A percentile compares a stretch with the other conserved stretches of the same genome.
Conservation (phyloP, 2,888 invertebrate genomes). For the Epinotia nisella region DNA sequence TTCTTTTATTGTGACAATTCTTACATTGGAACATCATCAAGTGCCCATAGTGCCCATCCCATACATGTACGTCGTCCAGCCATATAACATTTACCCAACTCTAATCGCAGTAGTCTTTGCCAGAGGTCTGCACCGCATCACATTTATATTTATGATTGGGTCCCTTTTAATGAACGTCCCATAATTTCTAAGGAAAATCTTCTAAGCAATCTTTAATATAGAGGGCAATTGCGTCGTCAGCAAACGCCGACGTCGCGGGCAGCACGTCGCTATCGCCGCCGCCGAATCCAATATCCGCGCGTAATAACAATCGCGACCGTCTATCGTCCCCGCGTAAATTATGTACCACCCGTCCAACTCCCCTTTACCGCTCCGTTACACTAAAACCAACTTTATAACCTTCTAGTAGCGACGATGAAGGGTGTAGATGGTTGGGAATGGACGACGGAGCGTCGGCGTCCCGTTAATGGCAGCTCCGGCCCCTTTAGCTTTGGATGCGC, state of each 20-base stretch:
- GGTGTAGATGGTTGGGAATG: conserved; percentile 37
- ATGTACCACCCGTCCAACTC: conserved; percentile 72
- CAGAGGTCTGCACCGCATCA: not conserved
- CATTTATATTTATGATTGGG: not conserved
- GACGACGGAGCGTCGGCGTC: conserved; percentile 61
- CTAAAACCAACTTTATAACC: conserved; percentile 8
- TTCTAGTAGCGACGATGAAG: not conserved
- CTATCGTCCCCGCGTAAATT: conserved; percentile 83
- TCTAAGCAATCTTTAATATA: conserved; percentile 21
- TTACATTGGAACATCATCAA: not conserved
- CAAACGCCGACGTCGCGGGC: conserved; percentile 20
- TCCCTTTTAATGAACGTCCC: not conserved
- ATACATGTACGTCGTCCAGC: not conserved
- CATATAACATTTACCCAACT: not conserved
- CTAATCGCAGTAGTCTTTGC: not conserved
- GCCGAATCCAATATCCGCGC: conserved; percentile 82
- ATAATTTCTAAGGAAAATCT: not conserved
- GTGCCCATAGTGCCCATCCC: not conserved
- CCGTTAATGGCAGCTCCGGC: conserved; percentile 77
- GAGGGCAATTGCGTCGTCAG: conserved; percentile 14
- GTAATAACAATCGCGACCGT: conserved; percentile 83
- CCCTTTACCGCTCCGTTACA: conserved; percentile 6
- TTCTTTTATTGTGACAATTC: not conserved
- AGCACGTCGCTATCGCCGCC: conserved; percentile 63
- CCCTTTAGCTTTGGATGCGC: conserved; percentile 43